Conservation (phyloP, 2,888 invertebrate genomes). For the Eulithis testata region DNA sequence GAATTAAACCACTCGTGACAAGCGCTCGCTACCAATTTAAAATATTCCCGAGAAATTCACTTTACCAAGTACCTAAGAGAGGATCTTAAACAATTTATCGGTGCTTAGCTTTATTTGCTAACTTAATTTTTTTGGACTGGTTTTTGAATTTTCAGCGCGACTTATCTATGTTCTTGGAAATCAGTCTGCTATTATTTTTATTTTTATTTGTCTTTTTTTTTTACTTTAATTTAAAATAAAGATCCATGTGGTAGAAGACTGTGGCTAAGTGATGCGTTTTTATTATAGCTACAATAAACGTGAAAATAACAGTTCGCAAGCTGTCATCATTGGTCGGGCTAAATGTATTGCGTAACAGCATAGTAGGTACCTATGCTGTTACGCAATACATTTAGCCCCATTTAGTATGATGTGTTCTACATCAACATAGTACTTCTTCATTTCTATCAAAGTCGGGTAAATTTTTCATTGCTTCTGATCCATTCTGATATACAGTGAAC, state of each 20-base stretch:
- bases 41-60: slow-evolving; percentile 18
- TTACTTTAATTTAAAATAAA: background rate
- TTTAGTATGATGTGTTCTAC: too few species aligned
- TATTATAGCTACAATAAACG: too few species aligned
- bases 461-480: slow-evolving; percentile 27
- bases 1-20: slow-evolving; percentile 54
- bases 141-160: background rate
- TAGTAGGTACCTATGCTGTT: too few species aligned
- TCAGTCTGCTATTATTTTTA: background rate
- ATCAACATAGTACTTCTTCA: too few species aligned
- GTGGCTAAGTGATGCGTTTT: too few species aligned
- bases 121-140: background rate
- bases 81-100: slow-evolving; percentile 28
- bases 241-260: too few species aligned
- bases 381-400: too few species aligned
- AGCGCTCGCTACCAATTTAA: slow-evolving; percentile 34
- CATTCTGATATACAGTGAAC: slow-evolving; percentile 61
- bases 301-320: too few species aligned
- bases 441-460: too few species aligned
- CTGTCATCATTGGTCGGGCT: too few species aligned
- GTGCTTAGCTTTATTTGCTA: slow-evolving; percentile 7
- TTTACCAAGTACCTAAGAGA: slow-evolving; percentile 17
- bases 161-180: background rate
- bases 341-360: too few species aligned
- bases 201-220: background rate